phyloP scores from a whole-genome alignment of 2,797 vertebrate species.

The Acrossocheilus fasciatus region DNA sequence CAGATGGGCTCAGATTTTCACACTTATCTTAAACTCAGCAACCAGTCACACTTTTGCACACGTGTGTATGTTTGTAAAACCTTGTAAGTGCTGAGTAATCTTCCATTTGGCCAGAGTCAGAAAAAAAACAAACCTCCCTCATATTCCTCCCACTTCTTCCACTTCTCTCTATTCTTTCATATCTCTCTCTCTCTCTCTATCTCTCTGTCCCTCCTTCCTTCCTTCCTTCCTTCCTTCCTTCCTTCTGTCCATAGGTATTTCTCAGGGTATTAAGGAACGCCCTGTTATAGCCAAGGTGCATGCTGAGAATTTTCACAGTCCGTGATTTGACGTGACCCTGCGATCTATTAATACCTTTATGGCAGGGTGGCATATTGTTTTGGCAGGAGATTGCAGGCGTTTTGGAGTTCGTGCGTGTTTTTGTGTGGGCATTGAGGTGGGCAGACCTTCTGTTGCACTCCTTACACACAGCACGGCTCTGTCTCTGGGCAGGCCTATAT shows the following conservation, averaged over 20 bases:
- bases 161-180: neutral
- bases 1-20: slow-evolving; percentile 44
- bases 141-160: slow-evolving; percentile 23
- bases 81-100: slow-evolving; percentile 50
- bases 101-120: slow-evolving; percentile 54
- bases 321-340: slow-evolving; percentile 54
- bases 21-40: slow-evolving; percentile 29
- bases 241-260: neutral
- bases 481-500: slow-evolving; percentile 57
- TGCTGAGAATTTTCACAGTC: slow-evolving; percentile 60
- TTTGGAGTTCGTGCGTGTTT: slow-evolving; percentile 68
- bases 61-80: slow-evolving; percentile 2
- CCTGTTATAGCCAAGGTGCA: slow-evolving; percentile 63
- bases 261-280: slow-evolving; percentile 57
- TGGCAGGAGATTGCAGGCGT: neutral
- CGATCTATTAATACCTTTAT: slow-evolving; percentile 62
- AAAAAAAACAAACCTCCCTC: slow-evolving; percentile 33
- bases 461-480: slow-evolving; percentile 52
- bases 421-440: slow-evolving; percentile 43
- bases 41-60: slow-evolving; percentile 25
- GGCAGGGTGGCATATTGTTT: slow-evolving; percentile 29
- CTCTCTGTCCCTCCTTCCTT: neutral
- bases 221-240: neutral
- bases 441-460: slow-evolving; percentile 52
- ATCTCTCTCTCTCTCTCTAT: too few species aligned